Percentiles rank a stretch among this genome's conserved stretches.
Evolutionary conservation across 1,140 invertebrate species (phyloP).

Genomic region (Matsumurasca onukii): DNA sequence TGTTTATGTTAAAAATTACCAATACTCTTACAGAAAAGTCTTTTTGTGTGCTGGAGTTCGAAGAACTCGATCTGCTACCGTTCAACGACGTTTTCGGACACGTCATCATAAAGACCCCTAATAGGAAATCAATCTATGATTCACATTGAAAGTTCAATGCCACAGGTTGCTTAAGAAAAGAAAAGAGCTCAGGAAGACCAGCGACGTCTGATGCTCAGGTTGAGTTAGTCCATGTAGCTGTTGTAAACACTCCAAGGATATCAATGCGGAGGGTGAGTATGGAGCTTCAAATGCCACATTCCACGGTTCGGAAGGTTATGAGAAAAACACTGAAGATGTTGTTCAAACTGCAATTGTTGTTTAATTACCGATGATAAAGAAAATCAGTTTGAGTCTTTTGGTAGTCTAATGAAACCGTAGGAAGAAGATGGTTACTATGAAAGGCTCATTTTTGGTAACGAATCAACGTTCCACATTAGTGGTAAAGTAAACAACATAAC

Average conservation of each 20-base stretch:
- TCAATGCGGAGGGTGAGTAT: constrained; percentile 21
- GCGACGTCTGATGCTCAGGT: constrained; percentile 12
- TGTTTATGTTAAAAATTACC: neutral
- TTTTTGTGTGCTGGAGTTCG: constrained; percentile 14
- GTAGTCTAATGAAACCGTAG: neutral
- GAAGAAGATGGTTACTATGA: constrained; percentile 3
- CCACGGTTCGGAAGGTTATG: constrained; percentile 3
- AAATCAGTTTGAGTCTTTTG: neutral
- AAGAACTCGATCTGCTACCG: constrained; percentile 15
- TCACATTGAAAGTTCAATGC: constrained; percentile 10
- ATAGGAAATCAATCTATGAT: constrained; percentile 1
- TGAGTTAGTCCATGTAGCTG: neutral
- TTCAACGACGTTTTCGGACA: constrained; percentile 12
- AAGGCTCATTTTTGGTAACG: neutral
- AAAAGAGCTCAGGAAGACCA: constrained; percentile 14
- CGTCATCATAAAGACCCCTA: constrained; percentile 12
- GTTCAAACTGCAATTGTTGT: constrained; percentile 14
- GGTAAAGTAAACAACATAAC: constrained; percentile 13
- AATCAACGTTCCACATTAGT: constrained; percentile 6
- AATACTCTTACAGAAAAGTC: constrained; percentile 18
- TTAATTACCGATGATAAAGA: neutral
- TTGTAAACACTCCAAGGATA: constrained; percentile 4
- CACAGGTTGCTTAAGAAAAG: constrained; percentile 12
- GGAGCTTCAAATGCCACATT: constrained; percentile 10
- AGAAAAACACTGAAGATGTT: neutral